These are phyloP conservation scores for Ophonus ardosiacus DNA, from an alignment of 2,888 invertebrate genomes.

Conservation along the genomic window DNA sequence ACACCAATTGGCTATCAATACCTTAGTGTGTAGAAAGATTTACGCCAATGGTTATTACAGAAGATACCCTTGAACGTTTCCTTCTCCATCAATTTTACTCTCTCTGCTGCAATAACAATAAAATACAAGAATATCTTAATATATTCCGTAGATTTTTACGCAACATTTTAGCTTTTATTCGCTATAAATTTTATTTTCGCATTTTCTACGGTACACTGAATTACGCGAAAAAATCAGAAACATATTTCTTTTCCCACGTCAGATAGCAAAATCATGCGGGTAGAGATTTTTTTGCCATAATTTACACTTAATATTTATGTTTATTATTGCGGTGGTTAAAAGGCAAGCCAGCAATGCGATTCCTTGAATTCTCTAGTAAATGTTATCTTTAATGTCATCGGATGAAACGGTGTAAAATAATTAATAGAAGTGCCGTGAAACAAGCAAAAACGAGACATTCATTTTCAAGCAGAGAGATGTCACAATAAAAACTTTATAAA, in stretches of 20 bases:
- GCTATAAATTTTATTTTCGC: slow-evolving; percentile 34
- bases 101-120: slow-evolving; percentile 2
- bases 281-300: slow-evolving; percentile 42
- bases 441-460: slow-evolving; percentile 26
- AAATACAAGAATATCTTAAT: background rate
- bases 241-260: slow-evolving; percentile 18
- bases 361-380: slow-evolving; percentile 12
- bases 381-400: slow-evolving; percentile 51
- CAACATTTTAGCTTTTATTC: slow-evolving; percentile 12
- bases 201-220: slow-evolving; percentile 4
- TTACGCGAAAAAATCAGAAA: slow-evolving; percentile 23
- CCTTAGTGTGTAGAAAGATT: too few relatives aligned
- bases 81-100: background rate
- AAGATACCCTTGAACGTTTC: too few relatives aligned
- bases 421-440: slow-evolving; percentile 46
- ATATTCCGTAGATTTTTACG: background rate
- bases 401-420: slow-evolving; percentile 44
- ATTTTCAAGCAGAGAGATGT: slow-evolving; percentile 24
- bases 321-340: slow-evolving; percentile 34
- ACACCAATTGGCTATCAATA: too few relatives aligned
- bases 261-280: slow-evolving; percentile 15
- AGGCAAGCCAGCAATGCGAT: slow-evolving; percentile 7
- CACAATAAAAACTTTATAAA: slow-evolving; percentile 38
- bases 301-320: slow-evolving; percentile 57
- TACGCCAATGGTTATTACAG: too few relatives aligned